Evolutionary conservation across 2,888 invertebrate genomes (phyloP).

Genomic region (Platypus cylindrus): DNA sequence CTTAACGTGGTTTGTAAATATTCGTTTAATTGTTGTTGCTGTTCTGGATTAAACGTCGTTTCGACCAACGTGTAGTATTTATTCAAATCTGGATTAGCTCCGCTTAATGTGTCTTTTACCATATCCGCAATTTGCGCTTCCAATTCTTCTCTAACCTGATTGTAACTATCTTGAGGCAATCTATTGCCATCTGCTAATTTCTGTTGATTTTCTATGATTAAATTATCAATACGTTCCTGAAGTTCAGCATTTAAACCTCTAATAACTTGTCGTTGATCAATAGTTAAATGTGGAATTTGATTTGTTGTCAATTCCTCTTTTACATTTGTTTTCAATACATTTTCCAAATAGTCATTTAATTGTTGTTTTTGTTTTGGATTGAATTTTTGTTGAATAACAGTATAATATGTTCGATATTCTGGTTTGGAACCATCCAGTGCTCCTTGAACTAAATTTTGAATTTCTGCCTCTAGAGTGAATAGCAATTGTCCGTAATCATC

Average conservation of each 20-base stretch:
- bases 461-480: slow-evolving; percentile 1
- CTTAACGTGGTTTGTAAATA: neutral
- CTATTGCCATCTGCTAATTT: neutral
- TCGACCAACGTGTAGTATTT: neutral
- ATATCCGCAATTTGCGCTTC: neutral
- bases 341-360: neutral
- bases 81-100: neutral
- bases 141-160: neutral
- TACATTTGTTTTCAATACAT: neutral
- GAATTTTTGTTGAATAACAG: neutral
- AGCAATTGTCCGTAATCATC: neutral
- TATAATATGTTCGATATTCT: neutral
- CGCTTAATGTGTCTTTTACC: neutral
- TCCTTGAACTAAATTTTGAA: slow-evolving; percentile 1
- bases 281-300: neutral
- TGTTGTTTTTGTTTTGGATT: neutral
- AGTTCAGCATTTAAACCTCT: neutral
- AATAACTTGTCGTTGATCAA: neutral
- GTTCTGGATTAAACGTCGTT: neutral
- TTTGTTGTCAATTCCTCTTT: neutral
- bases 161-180: neutral
- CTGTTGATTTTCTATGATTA: neutral
- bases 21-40: neutral
- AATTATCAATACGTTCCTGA: neutral
- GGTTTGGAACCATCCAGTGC: neutral